phyloP scores from a whole-genome alignment of 2,888 invertebrate genomes.

The Malacosoma neustria region DNA sequence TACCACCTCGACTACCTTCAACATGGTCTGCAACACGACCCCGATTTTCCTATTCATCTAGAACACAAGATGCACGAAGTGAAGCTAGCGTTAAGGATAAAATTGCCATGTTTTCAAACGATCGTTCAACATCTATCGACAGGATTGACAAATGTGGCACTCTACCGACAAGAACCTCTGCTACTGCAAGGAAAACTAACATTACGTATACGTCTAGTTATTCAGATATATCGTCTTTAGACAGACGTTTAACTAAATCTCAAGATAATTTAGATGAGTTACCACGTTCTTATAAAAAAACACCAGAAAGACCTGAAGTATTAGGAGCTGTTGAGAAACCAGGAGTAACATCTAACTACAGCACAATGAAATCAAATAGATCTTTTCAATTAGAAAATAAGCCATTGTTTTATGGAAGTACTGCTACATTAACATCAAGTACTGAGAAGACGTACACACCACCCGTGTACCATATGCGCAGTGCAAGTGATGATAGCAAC shows the following conservation, averaged over 20 bases:
- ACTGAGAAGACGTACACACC: constrained; percentile 39
- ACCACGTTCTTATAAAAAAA: constrained; percentile 48
- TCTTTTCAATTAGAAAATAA: constrained; percentile 36
- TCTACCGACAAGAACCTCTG: constrained; percentile 40
- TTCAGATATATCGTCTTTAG: constrained; percentile 49
- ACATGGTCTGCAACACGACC: constrained; percentile 42
- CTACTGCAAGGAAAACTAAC: constrained; percentile 41
- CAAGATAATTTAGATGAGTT: constrained; percentile 72
- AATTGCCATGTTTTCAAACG: constrained; percentile 89
- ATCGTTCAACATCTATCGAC: constrained; percentile 49
- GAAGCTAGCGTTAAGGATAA: constrained; percentile 89
- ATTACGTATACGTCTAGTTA: constrained; percentile 38
- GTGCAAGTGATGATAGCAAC: constrained; percentile 57
- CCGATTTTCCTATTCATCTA: constrained; percentile 57
- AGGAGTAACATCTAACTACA: constrained; percentile 28
- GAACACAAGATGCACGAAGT: constrained; percentile 85
- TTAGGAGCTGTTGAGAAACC: constrained; percentile 66
- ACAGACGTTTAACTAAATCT: constrained; percentile 62
- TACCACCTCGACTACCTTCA: constrained; percentile 44
- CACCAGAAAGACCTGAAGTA: constrained; percentile 56
- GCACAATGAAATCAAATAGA: constrained; percentile 24
- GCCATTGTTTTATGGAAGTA: constrained; percentile 64
- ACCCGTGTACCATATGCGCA: constrained; percentile 51
- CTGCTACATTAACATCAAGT: constrained; percentile 46
- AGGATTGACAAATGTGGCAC: constrained; percentile 59